A percentile compares a stretch with the other conserved stretches of the same genome.
These are phyloP conservation scores for Mnemiopsis leidyi DNA, from an alignment of 37 sponge, comb jelly and placozoan genomes.

Conservation along the genomic window DNA sequence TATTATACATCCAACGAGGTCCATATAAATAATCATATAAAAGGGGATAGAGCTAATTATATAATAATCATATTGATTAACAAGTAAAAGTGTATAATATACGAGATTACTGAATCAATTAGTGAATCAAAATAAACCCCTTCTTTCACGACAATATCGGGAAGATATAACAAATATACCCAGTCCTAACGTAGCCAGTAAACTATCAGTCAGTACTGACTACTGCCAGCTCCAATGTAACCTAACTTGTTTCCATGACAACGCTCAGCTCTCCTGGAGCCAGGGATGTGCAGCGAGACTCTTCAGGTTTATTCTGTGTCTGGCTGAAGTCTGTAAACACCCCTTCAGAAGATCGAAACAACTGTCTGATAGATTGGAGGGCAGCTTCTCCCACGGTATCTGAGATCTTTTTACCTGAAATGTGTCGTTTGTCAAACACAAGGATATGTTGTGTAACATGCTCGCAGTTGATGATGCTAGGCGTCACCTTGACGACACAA, in stretches of 20 bases:
- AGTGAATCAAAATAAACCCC: background rate
- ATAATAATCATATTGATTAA: background rate
- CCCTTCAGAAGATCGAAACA: background rate
- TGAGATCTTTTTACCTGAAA: slow-evolving; percentile 5
- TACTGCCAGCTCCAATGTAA: too few species aligned
- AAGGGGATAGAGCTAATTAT: background rate
- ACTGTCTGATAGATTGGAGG: background rate
- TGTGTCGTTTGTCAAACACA: background rate
- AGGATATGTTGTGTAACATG: background rate
- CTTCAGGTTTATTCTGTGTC: background rate
- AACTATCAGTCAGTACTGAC: background rate
- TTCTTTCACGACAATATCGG: background rate
- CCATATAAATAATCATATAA: background rate
- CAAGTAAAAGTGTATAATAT: background rate
- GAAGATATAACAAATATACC: background rate
- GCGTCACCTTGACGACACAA: too few species aligned
- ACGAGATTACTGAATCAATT: background rate
- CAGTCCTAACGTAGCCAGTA: background rate
- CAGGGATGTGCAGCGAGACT: background rate
- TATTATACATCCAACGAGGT: background rate
- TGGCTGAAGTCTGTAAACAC: slow-evolving; percentile 28
- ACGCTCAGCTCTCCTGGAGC: background rate
- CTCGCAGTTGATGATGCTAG: too few species aligned
- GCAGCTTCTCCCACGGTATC: slow-evolving; percentile 45
- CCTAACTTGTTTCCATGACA: background rate